Evolutionary conservation across 2,113 vertebrate genomes (phyloP).

Genomic region (Electrona antarctica): DNA sequence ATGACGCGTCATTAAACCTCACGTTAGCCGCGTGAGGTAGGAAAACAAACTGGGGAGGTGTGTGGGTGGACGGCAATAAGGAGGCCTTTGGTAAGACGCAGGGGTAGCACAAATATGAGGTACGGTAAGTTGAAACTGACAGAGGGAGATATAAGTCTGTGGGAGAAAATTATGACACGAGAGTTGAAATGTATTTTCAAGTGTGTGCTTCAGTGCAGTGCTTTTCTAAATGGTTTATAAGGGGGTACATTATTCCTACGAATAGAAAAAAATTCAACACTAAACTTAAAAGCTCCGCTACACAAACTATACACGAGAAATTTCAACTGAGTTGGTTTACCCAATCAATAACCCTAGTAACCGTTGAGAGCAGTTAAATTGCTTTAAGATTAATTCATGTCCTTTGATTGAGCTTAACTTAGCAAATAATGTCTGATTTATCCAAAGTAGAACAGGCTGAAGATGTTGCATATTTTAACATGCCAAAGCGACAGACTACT

Average conservation of each 20-base stretch:
- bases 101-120: slow-evolving; percentile 35
- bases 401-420: no score
- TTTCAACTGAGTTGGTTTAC: neutral
- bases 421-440: no score
- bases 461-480: no score
- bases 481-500: neutral
- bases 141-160: neutral
- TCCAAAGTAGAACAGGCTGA: no score
- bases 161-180: neutral
- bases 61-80: slow-evolving; percentile 33
- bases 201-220: neutral
- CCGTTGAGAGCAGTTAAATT: neutral
- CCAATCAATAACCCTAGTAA: neutral
- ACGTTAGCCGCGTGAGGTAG: slow-evolving; percentile 43
- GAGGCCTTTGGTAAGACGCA: slow-evolving; percentile 40
- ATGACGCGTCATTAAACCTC: slow-evolving; percentile 60
- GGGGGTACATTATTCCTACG: neutral
- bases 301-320: neutral
- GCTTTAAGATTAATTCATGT: neutral
- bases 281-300: neutral
- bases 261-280: neutral
- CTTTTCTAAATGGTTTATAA: neutral
- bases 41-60: slow-evolving; percentile 52
- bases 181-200: neutral
- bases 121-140: neutral